phyloP scores from a whole-genome alignment of 1,140 invertebrate species.

The Copidosoma floridanum region DNA sequence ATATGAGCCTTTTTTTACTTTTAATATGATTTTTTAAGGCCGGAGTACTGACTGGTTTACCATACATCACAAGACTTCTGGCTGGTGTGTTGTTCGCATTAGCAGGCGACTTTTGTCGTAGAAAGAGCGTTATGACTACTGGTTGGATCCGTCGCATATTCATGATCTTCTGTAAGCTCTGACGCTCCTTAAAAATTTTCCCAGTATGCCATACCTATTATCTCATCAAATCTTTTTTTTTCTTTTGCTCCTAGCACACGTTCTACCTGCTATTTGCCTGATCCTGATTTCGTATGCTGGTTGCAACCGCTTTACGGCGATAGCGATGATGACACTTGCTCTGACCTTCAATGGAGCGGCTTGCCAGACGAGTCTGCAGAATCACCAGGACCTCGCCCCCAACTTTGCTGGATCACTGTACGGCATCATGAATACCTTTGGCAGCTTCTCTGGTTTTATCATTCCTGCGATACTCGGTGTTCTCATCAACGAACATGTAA shows the following conservation, averaged over 20 bases:
- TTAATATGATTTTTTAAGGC: conserved; percentile 49
- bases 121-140: conserved; percentile 59
- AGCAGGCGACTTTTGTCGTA: conserved; percentile 64
- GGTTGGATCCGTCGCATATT: conserved; percentile 70
- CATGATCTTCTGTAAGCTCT: conserved; percentile 69
- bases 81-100: conserved; percentile 67
- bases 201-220: too few species aligned
- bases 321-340: conserved; percentile 70
- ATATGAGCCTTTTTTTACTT: too few species aligned
- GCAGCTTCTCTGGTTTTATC: conserved; percentile 72
- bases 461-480: conserved; percentile 69
- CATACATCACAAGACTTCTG: conserved; percentile 66
- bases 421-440: conserved; percentile 72
- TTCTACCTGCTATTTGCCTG: conserved; percentile 68
- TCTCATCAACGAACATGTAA: conserved; percentile 65
- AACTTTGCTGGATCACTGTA: conserved; percentile 78
- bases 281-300: conserved; percentile 66
- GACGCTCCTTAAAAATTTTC: too few species aligned
- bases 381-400: conserved; percentile 80
- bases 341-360: conserved; percentile 81
- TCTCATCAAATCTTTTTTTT: too few species aligned
- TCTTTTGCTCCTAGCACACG: conserved; percentile 59
- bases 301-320: conserved; percentile 63
- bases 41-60: conserved; percentile 68
- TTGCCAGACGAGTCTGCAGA: conserved; percentile 78